Conservation (phyloP, 2,113 vertebrate genomes). For the Mormyrus iriodes region DNA sequence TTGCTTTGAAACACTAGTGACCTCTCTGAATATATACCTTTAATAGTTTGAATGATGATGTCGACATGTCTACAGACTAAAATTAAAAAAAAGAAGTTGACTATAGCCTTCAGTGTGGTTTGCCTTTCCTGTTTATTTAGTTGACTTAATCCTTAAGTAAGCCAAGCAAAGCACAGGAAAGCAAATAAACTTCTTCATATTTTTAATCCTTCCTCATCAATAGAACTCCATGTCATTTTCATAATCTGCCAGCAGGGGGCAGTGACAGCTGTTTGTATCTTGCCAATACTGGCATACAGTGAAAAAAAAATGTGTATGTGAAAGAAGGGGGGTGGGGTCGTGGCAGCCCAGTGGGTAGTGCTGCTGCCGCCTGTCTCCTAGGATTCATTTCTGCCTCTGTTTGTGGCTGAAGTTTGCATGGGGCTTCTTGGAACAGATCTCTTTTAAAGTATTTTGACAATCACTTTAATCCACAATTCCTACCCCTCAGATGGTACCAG, state of each 20-base stretch:
- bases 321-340: neutral
- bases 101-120: neutral
- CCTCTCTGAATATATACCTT: neutral
- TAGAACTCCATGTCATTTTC: neutral
- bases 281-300: neutral
- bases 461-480: too few species aligned
- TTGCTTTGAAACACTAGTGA: neutral
- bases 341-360: neutral
- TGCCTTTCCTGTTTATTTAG: conserved; percentile 2
- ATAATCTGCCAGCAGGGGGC: neutral
- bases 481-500: too few species aligned
- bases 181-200: neutral
- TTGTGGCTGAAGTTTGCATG: too few species aligned
- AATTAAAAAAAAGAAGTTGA: neutral
- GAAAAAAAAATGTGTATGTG: neutral
- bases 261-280: neutral
- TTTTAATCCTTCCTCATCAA: neutral
- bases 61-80: neutral
- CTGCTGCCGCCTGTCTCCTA: neutral
- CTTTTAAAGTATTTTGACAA: too few species aligned
- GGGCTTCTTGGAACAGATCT: too few species aligned
- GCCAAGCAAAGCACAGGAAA: neutral
- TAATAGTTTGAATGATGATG: neutral
- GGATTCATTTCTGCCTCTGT: too few species aligned
- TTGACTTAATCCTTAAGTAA: conserved; percentile 7